phyloP scores from a whole-genome alignment of 2,888 invertebrate species.

The Odontocolon sp. region DNA sequence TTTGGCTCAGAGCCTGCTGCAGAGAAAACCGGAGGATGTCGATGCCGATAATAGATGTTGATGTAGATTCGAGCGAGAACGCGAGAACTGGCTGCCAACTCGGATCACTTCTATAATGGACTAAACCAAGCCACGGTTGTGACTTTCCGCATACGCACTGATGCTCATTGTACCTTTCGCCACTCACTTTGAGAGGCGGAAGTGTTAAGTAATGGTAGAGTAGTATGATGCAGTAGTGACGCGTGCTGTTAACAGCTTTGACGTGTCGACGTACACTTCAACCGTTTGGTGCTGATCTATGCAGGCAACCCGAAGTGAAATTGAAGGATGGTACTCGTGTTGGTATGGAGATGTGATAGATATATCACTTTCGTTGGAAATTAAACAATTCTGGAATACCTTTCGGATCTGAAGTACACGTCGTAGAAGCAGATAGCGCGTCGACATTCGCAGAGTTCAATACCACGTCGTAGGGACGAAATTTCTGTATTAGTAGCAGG shows the following conservation, averaged over 20 bases:
- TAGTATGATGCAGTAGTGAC: not conserved
- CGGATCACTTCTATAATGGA: slow-evolving; percentile 34
- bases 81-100: slow-evolving; percentile 23
- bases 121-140: slow-evolving; percentile 15
- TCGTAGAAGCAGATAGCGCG: not conserved
- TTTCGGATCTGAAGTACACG: not conserved
- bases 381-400: slow-evolving; percentile 1
- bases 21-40: slow-evolving; percentile 22
- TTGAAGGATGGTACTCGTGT: not conserved
- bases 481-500: not conserved
- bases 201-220: not conserved
- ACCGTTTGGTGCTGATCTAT: not conserved
- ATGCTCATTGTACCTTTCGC: slow-evolving; percentile 37
- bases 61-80: no score
- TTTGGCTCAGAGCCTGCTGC: slow-evolving; percentile 30
- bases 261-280: not conserved
- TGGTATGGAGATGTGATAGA: not conserved
- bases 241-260: not conserved
- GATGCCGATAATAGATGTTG: no score
- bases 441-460: not conserved
- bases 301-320: not conserved
- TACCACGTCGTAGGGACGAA: not conserved
- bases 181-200: slow-evolving; percentile 43
- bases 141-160: not conserved
- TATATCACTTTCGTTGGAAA: not conserved